Evolutionary conservation across 2,113 vertebrate genomes (phyloP).

Genomic region (Trematocara variabile): DNA sequence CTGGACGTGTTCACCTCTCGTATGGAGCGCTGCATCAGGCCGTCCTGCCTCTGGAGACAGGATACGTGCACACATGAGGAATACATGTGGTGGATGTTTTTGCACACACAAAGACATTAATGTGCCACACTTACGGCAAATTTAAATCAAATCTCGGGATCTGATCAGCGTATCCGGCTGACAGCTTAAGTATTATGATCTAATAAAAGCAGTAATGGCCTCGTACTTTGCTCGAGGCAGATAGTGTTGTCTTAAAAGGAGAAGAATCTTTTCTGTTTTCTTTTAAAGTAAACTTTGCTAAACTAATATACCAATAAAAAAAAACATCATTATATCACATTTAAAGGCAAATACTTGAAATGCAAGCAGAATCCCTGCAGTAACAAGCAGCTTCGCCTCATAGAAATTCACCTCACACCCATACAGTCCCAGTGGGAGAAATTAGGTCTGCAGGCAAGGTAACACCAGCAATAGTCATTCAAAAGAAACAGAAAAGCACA

Average conservation of each 20-base stretch:
- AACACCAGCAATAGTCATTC: not conserved
- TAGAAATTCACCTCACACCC: conserved; percentile 7
- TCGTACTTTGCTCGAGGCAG: not conserved
- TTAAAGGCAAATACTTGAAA: not conserved
- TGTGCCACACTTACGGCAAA: not conserved
- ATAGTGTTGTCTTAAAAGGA: not conserved
- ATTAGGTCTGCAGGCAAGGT: conserved; percentile 20
- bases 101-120: not conserved
- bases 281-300: not conserved
- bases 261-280: not conserved
- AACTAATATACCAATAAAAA: not conserved
- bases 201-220: not conserved
- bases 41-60: conserved; percentile 83
- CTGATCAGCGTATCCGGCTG: not conserved
- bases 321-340: not conserved
- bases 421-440: not conserved
- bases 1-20: conserved; percentile 96
- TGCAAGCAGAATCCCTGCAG: not conserved
- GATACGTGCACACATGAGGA: not conserved
- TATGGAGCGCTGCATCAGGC: conserved; percentile 92
- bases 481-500: not conserved
- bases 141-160: not conserved
- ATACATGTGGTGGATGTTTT: not conserved
- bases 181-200: not conserved
- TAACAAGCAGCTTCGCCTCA: not conserved